Evolutionary conservation across 2,113 vertebrate species (phyloP), one percentile per base, ranked within the genome.

Genomic region (Cololabis saira): DNA sequence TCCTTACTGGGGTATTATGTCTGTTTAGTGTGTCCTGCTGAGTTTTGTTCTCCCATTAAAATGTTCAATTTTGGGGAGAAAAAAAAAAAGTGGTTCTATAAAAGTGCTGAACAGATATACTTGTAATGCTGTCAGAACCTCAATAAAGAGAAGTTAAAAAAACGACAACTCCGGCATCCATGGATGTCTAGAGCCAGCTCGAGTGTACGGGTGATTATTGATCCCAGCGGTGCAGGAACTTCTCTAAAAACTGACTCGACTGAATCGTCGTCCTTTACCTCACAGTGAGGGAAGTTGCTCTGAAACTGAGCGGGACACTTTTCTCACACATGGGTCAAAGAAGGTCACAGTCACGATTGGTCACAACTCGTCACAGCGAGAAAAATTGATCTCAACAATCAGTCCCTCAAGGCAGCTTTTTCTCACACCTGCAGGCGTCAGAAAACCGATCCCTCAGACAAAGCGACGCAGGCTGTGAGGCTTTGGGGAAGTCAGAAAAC

Each of bases 291-390:
- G 51, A 76, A 67, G 56, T 53, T 88, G 87, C 80, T 83, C 73
- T 68, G 82, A 87, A 86, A 89, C 67, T 41, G 64, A 74, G 74
- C 14, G 52, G 52, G 67, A 57, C 65, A 44, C 56, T 85, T 89
- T 85, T n/a, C n/a, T n/a, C n/a, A n/a, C 84, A 83, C 61, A 18
- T n/a, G 58, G 67, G 58, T 27, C 48, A 45, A 47, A 27, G 40
- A 65, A 61, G 67, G 58, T 27, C 48, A 45, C 47, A 27, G 40
- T 67, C 49, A 73, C 59, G 3, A 81, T 56, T 70, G 63, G 83
- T 67, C 90, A 92, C 69, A 13, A 21, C 44, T 56, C 1, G n/a
- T n/a, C n/a, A n/a, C n/a, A 12, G 54, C 59, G 40, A 77, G 61
- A 77, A 57, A 59, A 81, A 89, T 91, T 71, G 86, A 80, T 69